These are phyloP conservation scores for Coenonympha glycerion DNA, from an alignment of 2,888 invertebrate genomes.

Conservation along the genomic window DNA sequence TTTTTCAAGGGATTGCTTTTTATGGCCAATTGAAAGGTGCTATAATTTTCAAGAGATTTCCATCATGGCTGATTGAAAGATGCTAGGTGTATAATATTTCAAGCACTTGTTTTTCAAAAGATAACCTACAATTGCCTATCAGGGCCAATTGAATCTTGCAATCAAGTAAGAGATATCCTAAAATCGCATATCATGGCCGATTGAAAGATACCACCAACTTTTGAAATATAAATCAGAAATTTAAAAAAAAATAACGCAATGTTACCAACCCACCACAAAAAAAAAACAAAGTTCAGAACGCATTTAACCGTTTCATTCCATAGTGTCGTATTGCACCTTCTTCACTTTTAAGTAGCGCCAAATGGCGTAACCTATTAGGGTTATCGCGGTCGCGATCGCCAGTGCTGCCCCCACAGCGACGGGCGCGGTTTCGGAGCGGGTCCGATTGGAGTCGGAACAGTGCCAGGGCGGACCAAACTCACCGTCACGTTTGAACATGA, in stretches of 20 bases:
- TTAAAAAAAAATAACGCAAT: neutral
- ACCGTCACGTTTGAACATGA: constrained; percentile 88
- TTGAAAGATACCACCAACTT: no score
- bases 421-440: constrained; percentile 88
- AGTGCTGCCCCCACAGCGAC: constrained; percentile 85
- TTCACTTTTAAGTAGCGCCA: constrained; percentile 91
- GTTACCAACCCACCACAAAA: neutral
- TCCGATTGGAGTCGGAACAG: constrained; percentile 69
- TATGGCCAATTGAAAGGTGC: no score
- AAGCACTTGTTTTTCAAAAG: no score
- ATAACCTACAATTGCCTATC: no score
- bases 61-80: no score
- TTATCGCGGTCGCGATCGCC: constrained; percentile 86
- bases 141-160: no score
- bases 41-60: no score
- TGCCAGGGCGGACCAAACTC: constrained; percentile 82
- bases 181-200: no score
- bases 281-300: constrained; percentile 33
- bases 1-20: no score
- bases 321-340: constrained; percentile 93
- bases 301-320: constrained; percentile 78
- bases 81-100: no score
- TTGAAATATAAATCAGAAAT: neutral
- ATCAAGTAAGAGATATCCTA: no score
- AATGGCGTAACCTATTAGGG: constrained; percentile 88